Percentiles rank a stretch among this genome's conserved stretches.
Evolutionary conservation across 2,797 vertebrate genomes (phyloP).

Genomic region (Galago senegalensis): DNA sequence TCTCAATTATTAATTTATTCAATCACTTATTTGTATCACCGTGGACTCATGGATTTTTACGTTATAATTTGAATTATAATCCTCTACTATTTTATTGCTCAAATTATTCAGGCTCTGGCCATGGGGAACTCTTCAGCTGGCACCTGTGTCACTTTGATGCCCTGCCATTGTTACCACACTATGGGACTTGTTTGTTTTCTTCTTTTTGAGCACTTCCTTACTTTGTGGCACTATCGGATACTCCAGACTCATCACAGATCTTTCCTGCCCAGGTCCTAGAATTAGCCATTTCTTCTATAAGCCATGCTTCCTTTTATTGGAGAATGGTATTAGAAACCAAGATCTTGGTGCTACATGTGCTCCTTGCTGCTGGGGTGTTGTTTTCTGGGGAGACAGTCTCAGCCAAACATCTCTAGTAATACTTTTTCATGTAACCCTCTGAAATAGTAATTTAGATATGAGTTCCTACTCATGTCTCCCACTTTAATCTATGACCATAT

Average conservation of each 20-base stretch:
- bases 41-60: neutral
- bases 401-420: neutral
- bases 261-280: neutral
- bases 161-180: neutral
- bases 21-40: neutral
- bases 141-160: neutral
- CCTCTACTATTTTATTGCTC: neutral
- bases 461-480: neutral
- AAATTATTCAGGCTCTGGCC: neutral
- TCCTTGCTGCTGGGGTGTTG: neutral
- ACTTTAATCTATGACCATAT: neutral
- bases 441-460: neutral
- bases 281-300: neutral
- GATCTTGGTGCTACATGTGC: neutral
- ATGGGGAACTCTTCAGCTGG: neutral
- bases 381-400: neutral
- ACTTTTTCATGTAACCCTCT: neutral
- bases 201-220: neutral
- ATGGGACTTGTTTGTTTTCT: neutral
- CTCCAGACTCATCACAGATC: neutral
- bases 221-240: neutral
- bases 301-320: neutral
- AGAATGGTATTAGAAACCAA: slow-evolving; percentile 20
- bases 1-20: neutral
- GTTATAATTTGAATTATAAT: neutral